phyloP scores from a whole-genome alignment of 1,140 invertebrate genomes.

The Tetramorium parvispinum region DNA sequence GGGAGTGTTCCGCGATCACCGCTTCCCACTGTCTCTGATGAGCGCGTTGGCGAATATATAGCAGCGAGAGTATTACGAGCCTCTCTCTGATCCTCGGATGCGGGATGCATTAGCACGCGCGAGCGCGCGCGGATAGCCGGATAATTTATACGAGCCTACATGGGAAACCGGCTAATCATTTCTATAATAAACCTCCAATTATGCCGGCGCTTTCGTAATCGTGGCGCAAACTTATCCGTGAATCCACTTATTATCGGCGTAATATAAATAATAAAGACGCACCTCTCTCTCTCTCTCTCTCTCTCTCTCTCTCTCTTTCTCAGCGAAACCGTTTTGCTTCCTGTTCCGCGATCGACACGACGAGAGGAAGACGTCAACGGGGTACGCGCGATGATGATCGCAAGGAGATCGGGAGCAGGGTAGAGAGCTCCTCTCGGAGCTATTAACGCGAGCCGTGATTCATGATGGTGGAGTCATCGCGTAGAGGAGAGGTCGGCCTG shows the following conservation, averaged over 20 bases:
- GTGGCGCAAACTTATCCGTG: constrained; percentile 12
- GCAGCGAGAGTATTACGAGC: constrained; percentile 35
- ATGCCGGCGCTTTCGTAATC: background rate
- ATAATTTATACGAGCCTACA: constrained; percentile 48
- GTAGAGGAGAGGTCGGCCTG: constrained; percentile 24
- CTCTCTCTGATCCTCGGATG: constrained; percentile 43
- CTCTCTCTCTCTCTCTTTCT: too few species aligned
- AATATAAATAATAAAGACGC: constrained; percentile 26
- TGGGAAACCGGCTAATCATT: constrained; percentile 54
- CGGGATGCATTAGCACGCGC: constrained; percentile 55
- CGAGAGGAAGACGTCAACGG: constrained; percentile 31
- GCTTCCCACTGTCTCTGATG: constrained; percentile 57
- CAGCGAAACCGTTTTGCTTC: too few species aligned
- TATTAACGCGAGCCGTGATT: constrained; percentile 70
- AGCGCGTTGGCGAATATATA: constrained; percentile 45
- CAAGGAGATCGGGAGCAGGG: constrained; percentile 60
- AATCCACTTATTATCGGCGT: constrained; percentile 32
- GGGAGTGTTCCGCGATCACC: constrained; percentile 29
- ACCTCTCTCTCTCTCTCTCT: too few species aligned
- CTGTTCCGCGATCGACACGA: constrained; percentile 12
- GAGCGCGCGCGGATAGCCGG: constrained; percentile 36
- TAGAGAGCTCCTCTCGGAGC: constrained; percentile 59
- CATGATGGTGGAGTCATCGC: constrained; percentile 39
- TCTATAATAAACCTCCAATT: constrained; percentile 45
- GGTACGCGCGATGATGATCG: constrained; percentile 51